Base-by-base conservation (phyloP, 2,888 invertebrate genomes). In the Teleogryllus oceanicus region DNA sequence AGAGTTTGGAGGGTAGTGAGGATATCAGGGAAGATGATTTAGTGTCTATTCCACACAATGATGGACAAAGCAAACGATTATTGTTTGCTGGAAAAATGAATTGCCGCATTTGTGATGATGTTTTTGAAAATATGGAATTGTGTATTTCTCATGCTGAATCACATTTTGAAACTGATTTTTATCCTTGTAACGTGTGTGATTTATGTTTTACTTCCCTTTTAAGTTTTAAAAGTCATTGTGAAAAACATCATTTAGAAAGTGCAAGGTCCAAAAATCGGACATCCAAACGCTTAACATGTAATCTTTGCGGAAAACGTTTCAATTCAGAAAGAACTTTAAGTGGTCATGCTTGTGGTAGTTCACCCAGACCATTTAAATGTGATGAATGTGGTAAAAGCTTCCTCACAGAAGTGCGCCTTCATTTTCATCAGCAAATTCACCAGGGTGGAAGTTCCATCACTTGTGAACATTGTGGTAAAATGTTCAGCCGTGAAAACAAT, bases 401-500 rank as follows among this genome's bases (percentile, higher is more conserved):
- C 77, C 80, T 81, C 50, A 80, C 83, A 13, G 80, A 82, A 77
- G 80, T 78, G 49, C 82, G 83, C 50, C 81, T 83, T 20, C 62
- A 79, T 21, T 83, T 83, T 79, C 83, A 83, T 50, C 37, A 77
- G 78, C 80, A 80, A 18, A 80, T 82, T 24, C 83, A 83, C 75
- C 78, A 80, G 13, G 80, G 79, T 18, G 80, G 77, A 16, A 76
- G 74, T 77, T 77, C 80, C n/a, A 78, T 81, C 10, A 75, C 49
- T 5, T 84, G 84, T 51, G 80, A 81, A 37, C 80, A 81, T 49
- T 84, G 83, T 50, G 82, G 82, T 20, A 82, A 82, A 75, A 80
- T 78, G 51, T 84, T 83, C 76, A 80, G 80, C 51, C 75, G 81
- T 50, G 81, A 81, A 50, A 81, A 78, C 75, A 81, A 80, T 50